Evolutionary conservation across 2,888 invertebrate species (phyloP), one percentile per base, ranked within the genome.

Genomic region (Leptopilina syphax): DNA sequence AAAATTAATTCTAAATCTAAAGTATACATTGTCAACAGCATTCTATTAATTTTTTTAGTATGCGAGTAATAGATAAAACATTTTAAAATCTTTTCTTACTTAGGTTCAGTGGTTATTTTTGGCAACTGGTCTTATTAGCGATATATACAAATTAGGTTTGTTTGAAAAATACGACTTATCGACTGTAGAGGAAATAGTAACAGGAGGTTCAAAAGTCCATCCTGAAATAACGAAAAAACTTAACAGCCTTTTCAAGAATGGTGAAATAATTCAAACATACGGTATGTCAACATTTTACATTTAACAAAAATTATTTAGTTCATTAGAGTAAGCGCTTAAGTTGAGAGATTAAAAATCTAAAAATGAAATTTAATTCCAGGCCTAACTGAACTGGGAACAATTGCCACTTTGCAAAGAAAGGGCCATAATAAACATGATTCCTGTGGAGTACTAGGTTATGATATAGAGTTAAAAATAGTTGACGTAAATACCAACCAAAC

Each of bases 351-450:
- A 34, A 34, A 1, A 34, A 34, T 34, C 34, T 34, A 3, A 1
- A 34, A 34, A 34, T 3, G 3, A 34, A 1, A 34, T 34, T 34
- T 34, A 27, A 12, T 34, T 12, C 12, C 24, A 90, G 90, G 90
- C 18, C 84, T 87, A 80, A 89, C 90, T 1, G 91, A 91, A 82
- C 3, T 86, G 3, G 85, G 86, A 5, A 85, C 86, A 18, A 0
- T 80, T 0, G 41, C 13, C 0, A 8, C 84, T 0, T 0, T 66
- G 0, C 90, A 89, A 81, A 54, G 8, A 13, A 70, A 57, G 54
- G 54, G 50, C 10, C 18, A 70, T 10, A 80, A 65, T 57, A 83
- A 84, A 63, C 77, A 73, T 2, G 86, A 83, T 44, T 85, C 85
- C 3, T 85, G 85, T 57, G 88, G 87, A 24, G 79, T 78, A 77